Conservation (phyloP, 1,140 invertebrate species). For the Leguminivora glycinivorella region DNA sequence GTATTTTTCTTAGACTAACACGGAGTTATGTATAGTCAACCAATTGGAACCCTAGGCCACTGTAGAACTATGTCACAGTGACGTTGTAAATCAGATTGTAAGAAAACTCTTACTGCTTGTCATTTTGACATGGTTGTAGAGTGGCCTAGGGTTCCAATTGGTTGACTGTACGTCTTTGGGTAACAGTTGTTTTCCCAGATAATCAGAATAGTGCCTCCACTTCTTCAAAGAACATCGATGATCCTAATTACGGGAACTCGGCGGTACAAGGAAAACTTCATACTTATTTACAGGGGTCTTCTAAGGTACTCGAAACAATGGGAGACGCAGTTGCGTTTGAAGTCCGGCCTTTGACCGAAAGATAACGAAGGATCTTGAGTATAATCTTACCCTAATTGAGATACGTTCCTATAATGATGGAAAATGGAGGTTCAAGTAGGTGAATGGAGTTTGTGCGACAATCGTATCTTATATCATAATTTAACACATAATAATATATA, state of each 20-base stretch:
- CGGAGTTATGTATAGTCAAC: no score
- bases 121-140: no score
- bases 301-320: slow-evolving; percentile 15
- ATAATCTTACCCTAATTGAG: slow-evolving; percentile 9
- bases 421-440: not conserved
- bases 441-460: not conserved
- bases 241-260: not conserved
- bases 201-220: not conserved
- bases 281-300: slow-evolving; percentile 17
- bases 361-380: slow-evolving; percentile 21
- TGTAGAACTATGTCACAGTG: no score
- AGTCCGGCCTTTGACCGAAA: slow-evolving; percentile 23
- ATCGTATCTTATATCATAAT: not conserved
- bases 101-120: no score
- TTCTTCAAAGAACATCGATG: slow-evolving; percentile 6
- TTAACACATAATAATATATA: no score
- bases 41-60: no score
- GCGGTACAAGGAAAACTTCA: slow-evolving; percentile 8
- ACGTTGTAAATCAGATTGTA: no score
- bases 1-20: no score
- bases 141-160: no score
- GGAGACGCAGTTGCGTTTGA: slow-evolving; percentile 20
- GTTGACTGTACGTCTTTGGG: no score
- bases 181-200: not conserved
- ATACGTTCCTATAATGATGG: slow-evolving; percentile 6